Evolutionary conservation across 2,113 vertebrate genomes (phyloP).

Genomic region (Pangasianodon hypophthalmus): DNA sequence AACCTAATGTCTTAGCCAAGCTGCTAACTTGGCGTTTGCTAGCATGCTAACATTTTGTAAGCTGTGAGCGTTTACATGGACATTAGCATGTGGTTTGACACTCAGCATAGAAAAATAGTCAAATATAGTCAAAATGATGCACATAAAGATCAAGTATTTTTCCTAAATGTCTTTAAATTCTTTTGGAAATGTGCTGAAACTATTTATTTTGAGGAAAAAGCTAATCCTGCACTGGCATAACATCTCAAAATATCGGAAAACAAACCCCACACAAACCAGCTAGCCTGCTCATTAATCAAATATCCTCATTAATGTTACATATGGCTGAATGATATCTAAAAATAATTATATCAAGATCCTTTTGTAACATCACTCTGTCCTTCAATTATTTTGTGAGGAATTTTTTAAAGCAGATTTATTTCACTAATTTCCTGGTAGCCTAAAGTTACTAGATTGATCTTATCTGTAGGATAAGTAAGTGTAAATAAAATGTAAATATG

Average conservation of each 20-base stretch:
- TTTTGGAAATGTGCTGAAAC: background rate
- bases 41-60: background rate
- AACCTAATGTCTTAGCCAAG: background rate
- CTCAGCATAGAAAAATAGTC: background rate
- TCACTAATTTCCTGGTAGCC: too few relatives aligned
- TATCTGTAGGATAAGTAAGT: background rate
- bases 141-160: background rate
- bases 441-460: background rate
- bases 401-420: background rate
- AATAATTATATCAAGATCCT: background rate
- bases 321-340: background rate
- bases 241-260: too few relatives aligned
- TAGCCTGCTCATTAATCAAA: background rate
- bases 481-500: background rate
- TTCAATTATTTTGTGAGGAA: background rate
- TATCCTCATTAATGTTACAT: background rate
- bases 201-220: background rate
- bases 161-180: background rate
- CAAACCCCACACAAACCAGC: background rate
- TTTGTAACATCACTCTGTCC: background rate
- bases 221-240: background rate
- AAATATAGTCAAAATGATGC: background rate
- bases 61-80: background rate
- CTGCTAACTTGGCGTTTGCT: background rate
- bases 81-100: background rate